These are phyloP conservation scores for Gorsachius goisagi DNA, from an alignment of 2,113 vertebrate genomes.

Conservation along the genomic window DNA sequence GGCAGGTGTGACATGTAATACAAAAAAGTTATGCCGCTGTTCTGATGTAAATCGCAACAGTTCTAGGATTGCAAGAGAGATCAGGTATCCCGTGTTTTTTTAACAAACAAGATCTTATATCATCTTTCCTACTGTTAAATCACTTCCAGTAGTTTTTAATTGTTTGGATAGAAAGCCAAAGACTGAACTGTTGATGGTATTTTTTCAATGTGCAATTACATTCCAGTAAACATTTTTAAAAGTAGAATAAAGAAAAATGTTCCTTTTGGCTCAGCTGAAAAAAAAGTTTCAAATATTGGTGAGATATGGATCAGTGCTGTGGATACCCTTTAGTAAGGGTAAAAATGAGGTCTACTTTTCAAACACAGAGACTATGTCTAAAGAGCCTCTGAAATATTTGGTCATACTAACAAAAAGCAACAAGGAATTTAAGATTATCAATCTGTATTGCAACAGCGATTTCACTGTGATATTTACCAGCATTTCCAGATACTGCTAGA, in stretches of 20 bases:
- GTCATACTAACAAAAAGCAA: neutral
- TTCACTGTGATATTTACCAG: neutral
- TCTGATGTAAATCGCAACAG: neutral
- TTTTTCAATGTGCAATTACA: neutral
- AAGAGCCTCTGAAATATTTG: neutral
- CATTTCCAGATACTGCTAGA: neutral
- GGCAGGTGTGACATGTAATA: neutral
- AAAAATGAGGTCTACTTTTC: neutral
- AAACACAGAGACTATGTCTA: neutral
- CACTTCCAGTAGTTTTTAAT: neutral
- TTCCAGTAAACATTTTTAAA: neutral
- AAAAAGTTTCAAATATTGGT: neutral
- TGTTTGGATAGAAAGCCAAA: neutral
- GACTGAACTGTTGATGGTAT: neutral
- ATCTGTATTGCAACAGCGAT: neutral
- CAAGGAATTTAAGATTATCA: neutral
- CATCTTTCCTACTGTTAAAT: neutral
- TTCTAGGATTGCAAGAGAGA: neutral
- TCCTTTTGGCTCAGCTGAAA: neutral
- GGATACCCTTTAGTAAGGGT: neutral
- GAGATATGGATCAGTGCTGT: neutral
- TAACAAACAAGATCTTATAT: neutral
- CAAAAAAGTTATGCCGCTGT: neutral
- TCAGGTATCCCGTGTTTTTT: fast-evolving
- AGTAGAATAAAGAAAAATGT: neutral